Evolutionary conservation across 2,113 vertebrate species (phyloP), one percentile per base, ranked within the genome.

Genomic region (Oryzias curvinotus): DNA sequence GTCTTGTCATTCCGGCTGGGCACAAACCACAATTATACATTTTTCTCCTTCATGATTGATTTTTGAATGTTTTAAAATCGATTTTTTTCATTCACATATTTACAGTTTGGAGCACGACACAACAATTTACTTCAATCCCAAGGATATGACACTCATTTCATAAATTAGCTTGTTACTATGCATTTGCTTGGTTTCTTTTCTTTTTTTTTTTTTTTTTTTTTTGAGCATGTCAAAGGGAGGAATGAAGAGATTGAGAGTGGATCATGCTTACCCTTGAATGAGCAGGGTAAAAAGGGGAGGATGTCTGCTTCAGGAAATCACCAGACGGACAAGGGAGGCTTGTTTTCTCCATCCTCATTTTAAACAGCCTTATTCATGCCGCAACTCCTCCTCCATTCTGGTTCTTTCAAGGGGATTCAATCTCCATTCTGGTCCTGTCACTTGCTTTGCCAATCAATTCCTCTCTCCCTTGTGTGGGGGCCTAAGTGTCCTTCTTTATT

Each of bases 321-420:
- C 78, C 84, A 75, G 75, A 74, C 57, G 80, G 69, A 85, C 82
- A 89, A 87, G 88, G 87, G 85, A 81, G 77, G 80, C 82, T 85
- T 90, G 86, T 90, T 80, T 87, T 71, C 79, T 65, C 65, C 70
- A 63, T 83, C 82, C 85, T 79, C 78, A 61, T 87, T 88, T 85
- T 83, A 88, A 90, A 85, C 81, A 77, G 85, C 72, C 81, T 86
- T 85, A 90, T 90, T 91, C 89, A 90, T 85, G 62, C 68, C 16
- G 36, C 81, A 68, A 72, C 83, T 77, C 84, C 87, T 85, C 85
- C 83, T 87, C 78, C 80, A 84, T 85, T 83, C 83, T 75, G 71
- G 75, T 78, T 88, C 87, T 88, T 91, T 89, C 87, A 88, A 69
- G 78, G 77, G 78, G 81, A 83, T 88, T 88, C 80, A 90, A 90